Conservation (phyloP, 2,113 vertebrate genomes). For the Pelobates fuscus region DNA sequence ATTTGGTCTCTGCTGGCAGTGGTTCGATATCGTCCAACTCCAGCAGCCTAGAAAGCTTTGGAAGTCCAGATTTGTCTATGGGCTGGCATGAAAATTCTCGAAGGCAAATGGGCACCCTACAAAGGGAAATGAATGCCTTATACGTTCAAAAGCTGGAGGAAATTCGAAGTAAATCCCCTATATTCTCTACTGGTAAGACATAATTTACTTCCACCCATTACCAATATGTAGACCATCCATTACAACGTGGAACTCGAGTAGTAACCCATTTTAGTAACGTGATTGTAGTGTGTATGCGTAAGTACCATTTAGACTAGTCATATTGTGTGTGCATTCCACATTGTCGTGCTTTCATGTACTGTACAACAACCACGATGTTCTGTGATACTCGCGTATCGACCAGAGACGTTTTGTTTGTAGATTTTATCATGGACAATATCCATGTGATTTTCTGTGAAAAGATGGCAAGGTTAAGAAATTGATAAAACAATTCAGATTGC, state of each 20-base stretch:
- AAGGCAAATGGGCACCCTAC: conserved; percentile 85
- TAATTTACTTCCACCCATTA: conserved; percentile 56
- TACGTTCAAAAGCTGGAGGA: conserved; percentile 95
- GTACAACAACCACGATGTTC: neutral
- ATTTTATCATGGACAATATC: too few species aligned
- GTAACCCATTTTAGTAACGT: conserved; percentile 24
- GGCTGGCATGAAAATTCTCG: conserved; percentile 71
- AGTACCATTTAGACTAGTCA: conserved; percentile 8
- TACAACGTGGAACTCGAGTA: conserved; percentile 53
- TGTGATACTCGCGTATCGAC: conserved; percentile 9
- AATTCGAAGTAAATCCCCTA: conserved; percentile 89
- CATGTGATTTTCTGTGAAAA: too few species aligned
- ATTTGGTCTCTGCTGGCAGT: conserved; percentile 56
- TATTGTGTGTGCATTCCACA: neutral
- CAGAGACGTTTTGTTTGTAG: conserved; percentile 1
- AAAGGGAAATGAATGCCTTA: conserved; percentile 94
- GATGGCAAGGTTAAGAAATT: too few species aligned
- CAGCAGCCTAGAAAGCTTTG: conserved; percentile 80
- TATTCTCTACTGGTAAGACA: conserved; percentile 93
- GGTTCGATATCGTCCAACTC: conserved; percentile 75
- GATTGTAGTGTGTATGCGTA: conserved; percentile 13
- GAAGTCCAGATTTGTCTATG: conserved; percentile 72
- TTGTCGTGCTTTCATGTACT: too few species aligned
- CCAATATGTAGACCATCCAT: conserved; percentile 27
- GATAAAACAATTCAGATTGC: too few species aligned